These are phyloP conservation scores for Diloba caeruleocephala DNA, from an alignment of 2,888 invertebrate genomes.

Conservation along the genomic window DNA sequence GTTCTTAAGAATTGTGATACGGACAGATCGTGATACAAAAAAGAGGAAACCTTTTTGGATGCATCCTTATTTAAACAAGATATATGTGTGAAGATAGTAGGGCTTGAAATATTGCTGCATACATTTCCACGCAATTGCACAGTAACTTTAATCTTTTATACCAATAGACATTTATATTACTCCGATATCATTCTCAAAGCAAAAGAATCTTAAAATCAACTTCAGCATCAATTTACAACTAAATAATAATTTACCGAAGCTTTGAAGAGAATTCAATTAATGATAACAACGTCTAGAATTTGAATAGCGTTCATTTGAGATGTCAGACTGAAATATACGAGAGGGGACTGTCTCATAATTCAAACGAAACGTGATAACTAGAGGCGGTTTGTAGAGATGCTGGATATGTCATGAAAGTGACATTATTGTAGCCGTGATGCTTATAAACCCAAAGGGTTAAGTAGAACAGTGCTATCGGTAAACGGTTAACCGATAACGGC, in stretches of 20 bases:
- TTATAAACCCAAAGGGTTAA: too few species aligned
- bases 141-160: too few species aligned
- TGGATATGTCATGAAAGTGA: slow-evolving; percentile 17
- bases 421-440: background rate
- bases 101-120: too few species aligned
- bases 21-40: too few species aligned
- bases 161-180: too few species aligned
- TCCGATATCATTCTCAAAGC: slow-evolving; percentile 7
- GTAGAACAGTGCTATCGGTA: too few species aligned
- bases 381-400: slow-evolving; percentile 10
- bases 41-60: too few species aligned
- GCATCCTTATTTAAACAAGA: too few species aligned
- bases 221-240: slow-evolving; percentile 14
- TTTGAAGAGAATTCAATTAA: slow-evolving; percentile 56
- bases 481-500: too few species aligned
- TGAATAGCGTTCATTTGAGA: slow-evolving; percentile 57
- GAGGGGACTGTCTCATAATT: slow-evolving; percentile 59
- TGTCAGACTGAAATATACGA: slow-evolving; percentile 58
- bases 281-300: slow-evolving; percentile 52
- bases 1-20: too few species aligned
- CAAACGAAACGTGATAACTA: slow-evolving; percentile 56
- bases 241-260: slow-evolving; percentile 47
- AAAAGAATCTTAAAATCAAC: slow-evolving; percentile 19
- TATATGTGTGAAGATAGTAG: too few species aligned
- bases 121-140: too few species aligned